These are phyloP conservation scores for Chromis chromis DNA, from an alignment of 2,797 vertebrate genomes.

Conservation along the genomic window DNA sequence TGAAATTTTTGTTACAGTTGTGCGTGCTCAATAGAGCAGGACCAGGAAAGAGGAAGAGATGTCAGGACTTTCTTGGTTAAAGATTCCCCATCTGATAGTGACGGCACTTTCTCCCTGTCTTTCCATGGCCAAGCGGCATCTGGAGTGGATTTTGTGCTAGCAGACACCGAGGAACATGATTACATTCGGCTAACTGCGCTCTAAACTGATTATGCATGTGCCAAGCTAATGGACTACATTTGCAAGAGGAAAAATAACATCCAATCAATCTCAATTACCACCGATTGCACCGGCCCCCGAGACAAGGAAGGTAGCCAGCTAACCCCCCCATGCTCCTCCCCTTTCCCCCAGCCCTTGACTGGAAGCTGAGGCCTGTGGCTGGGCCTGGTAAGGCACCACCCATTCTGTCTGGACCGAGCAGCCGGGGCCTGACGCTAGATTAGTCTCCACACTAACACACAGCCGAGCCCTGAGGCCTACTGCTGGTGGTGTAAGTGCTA, in stretches of 20 bases:
- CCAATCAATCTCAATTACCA: conserved; percentile 99
- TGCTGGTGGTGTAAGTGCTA: conserved; percentile 34
- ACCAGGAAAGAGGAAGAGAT: conserved; percentile 69
- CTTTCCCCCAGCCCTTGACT: conserved; percentile 82
- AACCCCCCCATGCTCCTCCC: conserved; percentile 83
- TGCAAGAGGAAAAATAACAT: conserved; percentile 99
- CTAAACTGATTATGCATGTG: conserved; percentile 99
- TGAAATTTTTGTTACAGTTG: conserved; percentile 67
- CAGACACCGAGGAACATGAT: conserved; percentile 99
- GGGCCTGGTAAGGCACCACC: conserved; percentile 75
- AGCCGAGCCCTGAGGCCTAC: conserved; percentile 50
- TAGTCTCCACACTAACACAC: conserved; percentile 62
- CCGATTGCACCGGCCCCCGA: conserved; percentile 90
- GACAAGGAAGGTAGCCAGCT: conserved; percentile 90
- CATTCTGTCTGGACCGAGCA: conserved; percentile 74
- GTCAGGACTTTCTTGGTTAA: conserved; percentile 77
- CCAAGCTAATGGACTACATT: conserved; percentile 99
- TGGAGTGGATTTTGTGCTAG: conserved; percentile 98
- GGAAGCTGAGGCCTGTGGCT: conserved; percentile 78
- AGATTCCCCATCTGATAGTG: conserved; percentile 83
- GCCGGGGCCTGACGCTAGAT: conserved; percentile 62
- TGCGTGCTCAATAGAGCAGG: conserved; percentile 74
- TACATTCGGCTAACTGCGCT: conserved; percentile 99
- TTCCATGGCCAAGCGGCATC: conserved; percentile 91
- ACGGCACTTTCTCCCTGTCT: conserved; percentile 87